Evolutionary conservation across 2,888 invertebrate species (phyloP).

Genomic region (Masnerella sp.): DNA sequence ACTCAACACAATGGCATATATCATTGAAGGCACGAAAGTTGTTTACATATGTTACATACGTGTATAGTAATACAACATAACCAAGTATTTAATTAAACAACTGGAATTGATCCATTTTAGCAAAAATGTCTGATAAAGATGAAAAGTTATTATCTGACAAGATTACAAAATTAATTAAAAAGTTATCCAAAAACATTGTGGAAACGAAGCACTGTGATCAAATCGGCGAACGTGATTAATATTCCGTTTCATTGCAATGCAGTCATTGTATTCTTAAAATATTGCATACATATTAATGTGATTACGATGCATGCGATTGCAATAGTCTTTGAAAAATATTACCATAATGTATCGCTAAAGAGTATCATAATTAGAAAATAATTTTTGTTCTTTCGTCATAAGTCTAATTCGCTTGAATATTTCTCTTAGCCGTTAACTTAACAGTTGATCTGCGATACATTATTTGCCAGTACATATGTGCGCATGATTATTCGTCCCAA

Average conservation of each 20-base stretch:
- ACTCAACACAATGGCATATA: slow-evolving; percentile 55
- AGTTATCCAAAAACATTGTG: too few species aligned
- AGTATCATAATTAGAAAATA: not conserved
- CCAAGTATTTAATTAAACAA: too few species aligned
- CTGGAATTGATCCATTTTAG: too few species aligned
- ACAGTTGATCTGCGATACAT: slow-evolving; percentile 25
- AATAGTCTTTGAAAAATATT: slow-evolving; percentile 15
- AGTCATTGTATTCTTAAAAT: slow-evolving; percentile 28
- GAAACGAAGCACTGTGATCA: too few species aligned
- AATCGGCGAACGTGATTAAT: not conserved
- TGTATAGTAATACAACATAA: slow-evolving; percentile 17
- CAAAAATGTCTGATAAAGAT: too few species aligned
- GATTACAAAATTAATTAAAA: too few species aligned
- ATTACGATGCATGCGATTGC: slow-evolving; percentile 1
- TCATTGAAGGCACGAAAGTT: slow-evolving; percentile 53
- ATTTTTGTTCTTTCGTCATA: not conserved
- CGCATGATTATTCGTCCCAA: slow-evolving; percentile 2
- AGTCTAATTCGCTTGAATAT: slow-evolving; percentile 2
- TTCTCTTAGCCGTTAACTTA: slow-evolving; percentile 10
- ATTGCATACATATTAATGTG: slow-evolving; percentile 31
- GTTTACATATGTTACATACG: slow-evolving; percentile 21
- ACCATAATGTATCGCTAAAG: slow-evolving; percentile 23
- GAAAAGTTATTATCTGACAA: too few species aligned
- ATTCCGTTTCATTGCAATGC: not conserved
- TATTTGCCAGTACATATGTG: slow-evolving; percentile 34